Percentiles rank a stretch among this genome's conserved stretches.
These are phyloP conservation scores for Lithosia quadra DNA, from an alignment of 2,888 invertebrate genomes.

Conservation along the genomic window DNA sequence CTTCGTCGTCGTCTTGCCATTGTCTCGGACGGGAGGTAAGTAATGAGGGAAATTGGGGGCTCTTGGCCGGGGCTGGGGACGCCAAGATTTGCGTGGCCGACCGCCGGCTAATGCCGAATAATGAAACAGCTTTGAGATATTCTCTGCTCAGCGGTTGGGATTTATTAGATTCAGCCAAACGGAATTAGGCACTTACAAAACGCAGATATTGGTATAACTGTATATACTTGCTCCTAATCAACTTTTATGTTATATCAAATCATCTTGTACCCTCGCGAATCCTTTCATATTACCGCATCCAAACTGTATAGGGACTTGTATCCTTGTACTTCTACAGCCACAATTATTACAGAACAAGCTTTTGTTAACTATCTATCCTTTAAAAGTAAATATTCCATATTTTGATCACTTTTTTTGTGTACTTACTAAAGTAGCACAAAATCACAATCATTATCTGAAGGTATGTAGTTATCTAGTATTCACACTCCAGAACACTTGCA, in stretches of 20 bases:
- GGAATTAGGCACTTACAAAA: constrained; percentile 72
- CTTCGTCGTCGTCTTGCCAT: constrained; percentile 85
- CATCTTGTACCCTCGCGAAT: constrained; percentile 25
- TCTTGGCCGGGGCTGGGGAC: constrained; percentile 76
- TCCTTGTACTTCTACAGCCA: background rate
- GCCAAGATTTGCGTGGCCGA: constrained; percentile 84
- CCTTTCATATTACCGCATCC: background rate
- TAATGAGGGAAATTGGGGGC: constrained; percentile 86
- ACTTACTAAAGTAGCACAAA: background rate
- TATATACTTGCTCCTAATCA: constrained; percentile 47
- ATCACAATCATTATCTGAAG: no score
- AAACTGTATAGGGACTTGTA: background rate
- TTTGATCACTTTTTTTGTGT: background rate
- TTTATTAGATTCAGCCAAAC: constrained; percentile 82
- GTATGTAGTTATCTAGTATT: background rate
- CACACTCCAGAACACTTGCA: background rate
- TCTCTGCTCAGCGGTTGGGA: constrained; percentile 75
- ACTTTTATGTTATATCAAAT: constrained; percentile 40
- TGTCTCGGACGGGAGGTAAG: constrained; percentile 86
- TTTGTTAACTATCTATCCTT: no score
- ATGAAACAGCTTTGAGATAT: constrained; percentile 84
- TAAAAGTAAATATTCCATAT: background rate
- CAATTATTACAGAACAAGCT: background rate
- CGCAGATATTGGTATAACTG: constrained; percentile 50
- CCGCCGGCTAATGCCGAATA: constrained; percentile 83